phyloP scores from a whole-genome alignment of 2,797 vertebrate species.

The Alectoris magna region DNA sequence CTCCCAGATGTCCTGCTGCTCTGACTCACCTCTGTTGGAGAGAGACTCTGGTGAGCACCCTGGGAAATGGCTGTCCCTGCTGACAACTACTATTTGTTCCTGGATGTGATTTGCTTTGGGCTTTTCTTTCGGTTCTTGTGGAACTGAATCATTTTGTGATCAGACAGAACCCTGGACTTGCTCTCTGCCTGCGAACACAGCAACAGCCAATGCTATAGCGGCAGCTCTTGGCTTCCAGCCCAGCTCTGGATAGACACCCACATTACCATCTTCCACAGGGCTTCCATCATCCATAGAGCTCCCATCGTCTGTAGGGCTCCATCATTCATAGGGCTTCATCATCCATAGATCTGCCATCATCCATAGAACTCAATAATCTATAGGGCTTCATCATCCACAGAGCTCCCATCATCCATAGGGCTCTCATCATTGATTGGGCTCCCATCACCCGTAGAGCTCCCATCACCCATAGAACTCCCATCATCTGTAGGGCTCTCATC shows the following conservation, averaged over 20 bases:
- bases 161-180: neutral
- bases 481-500: accelerated
- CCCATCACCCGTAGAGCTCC: no score
- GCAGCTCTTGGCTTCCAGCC: neutral
- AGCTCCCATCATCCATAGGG: no score
- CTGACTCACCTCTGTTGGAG: neutral
- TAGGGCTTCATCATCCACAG: no score
- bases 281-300: neutral
- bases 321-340: no score
- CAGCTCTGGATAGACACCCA: neutral
- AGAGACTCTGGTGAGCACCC: neutral
- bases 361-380: no score
- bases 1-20: neutral
- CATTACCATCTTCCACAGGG: accelerated
- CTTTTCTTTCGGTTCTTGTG: neutral
- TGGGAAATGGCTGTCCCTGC: neutral
- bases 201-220: neutral
- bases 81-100: neutral
- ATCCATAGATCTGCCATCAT: no score
- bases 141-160: neutral
- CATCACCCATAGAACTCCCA: neutral
- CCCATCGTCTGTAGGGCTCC: neutral
- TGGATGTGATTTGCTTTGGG: neutral
- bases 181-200: neutral
- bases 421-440: no score